Conservation (phyloP, 2,797 vertebrate genomes). For the Leucoraja ocellata region DNA sequence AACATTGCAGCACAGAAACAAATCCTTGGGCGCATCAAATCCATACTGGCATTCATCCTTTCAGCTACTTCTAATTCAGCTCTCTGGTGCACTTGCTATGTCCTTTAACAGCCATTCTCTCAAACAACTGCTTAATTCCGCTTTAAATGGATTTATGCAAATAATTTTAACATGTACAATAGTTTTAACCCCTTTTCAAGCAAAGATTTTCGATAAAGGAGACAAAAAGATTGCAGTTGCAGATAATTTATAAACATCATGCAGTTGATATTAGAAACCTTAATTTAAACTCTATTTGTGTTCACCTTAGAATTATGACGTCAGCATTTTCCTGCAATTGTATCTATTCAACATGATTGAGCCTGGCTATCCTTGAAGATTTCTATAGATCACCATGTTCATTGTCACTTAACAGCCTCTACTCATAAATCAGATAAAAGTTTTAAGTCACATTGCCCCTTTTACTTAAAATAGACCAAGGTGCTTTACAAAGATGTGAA, state of each 20-base stretch:
- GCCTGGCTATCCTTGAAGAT: not conserved
- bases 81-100: not conserved
- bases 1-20: not conserved
- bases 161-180: not conserved
- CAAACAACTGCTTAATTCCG: not conserved
- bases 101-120: not conserved
- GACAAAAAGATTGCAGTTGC: too few relatives aligned
- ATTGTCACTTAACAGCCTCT: not conserved
- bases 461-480: not conserved
- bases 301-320: not conserved
- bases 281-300: not conserved
- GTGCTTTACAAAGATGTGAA: not conserved
- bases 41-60: not conserved
- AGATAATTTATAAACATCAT: too few relatives aligned
- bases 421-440: not conserved
- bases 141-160: not conserved
- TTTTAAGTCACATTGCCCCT: not conserved
- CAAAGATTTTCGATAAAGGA: not conserved
- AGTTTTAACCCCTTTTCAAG: not conserved
- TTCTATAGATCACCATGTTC: not conserved
- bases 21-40: not conserved
- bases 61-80: not conserved
- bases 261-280: not conserved
- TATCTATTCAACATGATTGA: not conserved
- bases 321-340: not conserved